Percentiles rank a stretch among this genome's conserved stretches.
phyloP scores from a whole-genome alignment of 2,888 invertebrate species.

The Ophonus ardosiacus region DNA sequence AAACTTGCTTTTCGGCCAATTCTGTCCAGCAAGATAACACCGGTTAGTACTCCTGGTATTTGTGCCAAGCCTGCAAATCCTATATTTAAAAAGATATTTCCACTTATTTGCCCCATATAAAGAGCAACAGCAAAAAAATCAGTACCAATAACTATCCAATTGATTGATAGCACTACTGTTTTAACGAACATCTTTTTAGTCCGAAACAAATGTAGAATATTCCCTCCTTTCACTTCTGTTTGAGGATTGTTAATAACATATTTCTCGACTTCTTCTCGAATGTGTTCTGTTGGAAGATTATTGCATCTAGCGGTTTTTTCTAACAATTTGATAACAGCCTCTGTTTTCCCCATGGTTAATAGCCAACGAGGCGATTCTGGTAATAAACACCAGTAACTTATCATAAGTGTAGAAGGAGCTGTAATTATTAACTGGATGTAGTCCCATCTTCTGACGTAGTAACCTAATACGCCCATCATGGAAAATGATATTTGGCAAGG shows the following conservation, averaged over 20 bases:
- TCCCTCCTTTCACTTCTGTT: conserved; percentile 72
- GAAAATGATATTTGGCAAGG: conserved; percentile 85
- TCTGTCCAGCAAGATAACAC: conserved; percentile 78
- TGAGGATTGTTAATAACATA: conserved; percentile 38
- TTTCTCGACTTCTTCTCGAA: conserved; percentile 66
- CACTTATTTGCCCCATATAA: conserved; percentile 87
- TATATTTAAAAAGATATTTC: conserved; percentile 90
- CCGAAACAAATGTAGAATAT: conserved; percentile 84
- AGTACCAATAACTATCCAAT: conserved; percentile 91
- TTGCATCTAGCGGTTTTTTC: conserved; percentile 74
- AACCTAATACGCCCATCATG: conserved; percentile 76
- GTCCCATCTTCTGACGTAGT: conserved; percentile 81
- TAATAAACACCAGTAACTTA: conserved; percentile 73
- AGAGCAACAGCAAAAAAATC: conserved; percentile 94
- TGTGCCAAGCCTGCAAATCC: conserved; percentile 87
- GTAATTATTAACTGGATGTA: conserved; percentile 83
- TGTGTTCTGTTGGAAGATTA: conserved; percentile 71
- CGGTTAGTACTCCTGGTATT: conserved; percentile 78
- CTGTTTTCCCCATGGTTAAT: conserved; percentile 73
- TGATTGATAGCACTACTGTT: conserved; percentile 85
- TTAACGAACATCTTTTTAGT: conserved; percentile 80
- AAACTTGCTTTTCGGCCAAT: conserved; percentile 84
- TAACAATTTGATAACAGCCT: conserved; percentile 73
- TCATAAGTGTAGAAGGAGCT: conserved; percentile 75
- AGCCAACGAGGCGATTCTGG: conserved; percentile 77